Evolutionary conservation across 1,140 invertebrate species (phyloP).

Genomic region (Diachasmimorpha longicaudata): DNA sequence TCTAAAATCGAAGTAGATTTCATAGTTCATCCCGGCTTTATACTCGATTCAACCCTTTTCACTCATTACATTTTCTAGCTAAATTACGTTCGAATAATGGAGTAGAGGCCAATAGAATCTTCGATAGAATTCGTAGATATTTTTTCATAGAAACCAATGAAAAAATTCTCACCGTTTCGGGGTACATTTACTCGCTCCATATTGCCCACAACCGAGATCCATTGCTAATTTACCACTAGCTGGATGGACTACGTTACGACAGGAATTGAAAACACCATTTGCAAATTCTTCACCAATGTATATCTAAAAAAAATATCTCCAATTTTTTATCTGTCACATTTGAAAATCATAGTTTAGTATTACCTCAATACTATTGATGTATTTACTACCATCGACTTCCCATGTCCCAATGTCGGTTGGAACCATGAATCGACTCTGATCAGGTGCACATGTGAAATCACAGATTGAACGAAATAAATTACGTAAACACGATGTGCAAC

Average conservation of each 20-base stretch:
- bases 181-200: constrained; percentile 66
- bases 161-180: constrained; percentile 53
- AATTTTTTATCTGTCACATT: neutral
- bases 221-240: constrained; percentile 73
- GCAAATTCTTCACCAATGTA: constrained; percentile 68
- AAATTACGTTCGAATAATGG: constrained; percentile 13
- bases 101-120: neutral
- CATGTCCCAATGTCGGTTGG: constrained; percentile 36
- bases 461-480: constrained; percentile 69
- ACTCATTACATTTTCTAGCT: no score
- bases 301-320: constrained; percentile 30
- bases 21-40: no score
- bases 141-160: no score
- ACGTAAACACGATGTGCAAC: constrained; percentile 68
- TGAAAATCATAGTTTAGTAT: constrained; percentile 4
- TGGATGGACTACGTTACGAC: constrained; percentile 68
- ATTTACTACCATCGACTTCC: neutral
- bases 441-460: constrained; percentile 67
- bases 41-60: no score
- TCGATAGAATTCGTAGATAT: no score
- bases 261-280: constrained; percentile 71
- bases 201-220: constrained; percentile 72
- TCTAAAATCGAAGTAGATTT: no score
- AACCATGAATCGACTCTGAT: constrained; percentile 64
- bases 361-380: constrained; percentile 40